These are phyloP conservation scores for Archilochus colubris DNA, from an alignment of 2,113 vertebrate genomes.

Conservation along the genomic window DNA sequence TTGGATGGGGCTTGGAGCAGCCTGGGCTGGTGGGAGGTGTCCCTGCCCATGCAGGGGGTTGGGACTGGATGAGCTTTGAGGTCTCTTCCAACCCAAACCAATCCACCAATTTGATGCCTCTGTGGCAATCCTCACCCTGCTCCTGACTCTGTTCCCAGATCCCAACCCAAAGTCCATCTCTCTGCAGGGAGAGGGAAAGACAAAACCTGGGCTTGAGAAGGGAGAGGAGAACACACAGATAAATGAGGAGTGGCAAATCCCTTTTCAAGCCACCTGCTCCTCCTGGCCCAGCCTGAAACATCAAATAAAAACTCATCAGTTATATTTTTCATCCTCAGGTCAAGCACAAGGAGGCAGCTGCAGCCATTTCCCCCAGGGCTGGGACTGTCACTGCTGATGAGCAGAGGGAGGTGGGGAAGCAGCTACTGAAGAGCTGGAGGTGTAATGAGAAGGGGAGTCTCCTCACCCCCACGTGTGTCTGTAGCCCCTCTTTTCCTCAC, in stretches of 20 bases:
- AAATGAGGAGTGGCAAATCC: accelerated
- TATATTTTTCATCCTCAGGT: neutral
- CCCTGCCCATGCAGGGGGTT: too few relatives aligned
- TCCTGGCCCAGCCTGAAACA: neutral
- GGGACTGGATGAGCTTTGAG: too few relatives aligned
- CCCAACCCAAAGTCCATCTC: neutral
- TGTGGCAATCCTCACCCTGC: neutral
- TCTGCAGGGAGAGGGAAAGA: neutral
- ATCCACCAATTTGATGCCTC: too few relatives aligned
- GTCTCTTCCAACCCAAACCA: too few relatives aligned
- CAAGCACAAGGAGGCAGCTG: neutral
- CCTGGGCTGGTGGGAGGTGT: too few relatives aligned
- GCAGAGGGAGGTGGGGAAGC: neutral
- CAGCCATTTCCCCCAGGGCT: neutral
- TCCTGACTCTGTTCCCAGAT: neutral
- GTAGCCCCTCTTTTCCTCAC: too few relatives aligned
- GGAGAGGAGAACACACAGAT: accelerated
- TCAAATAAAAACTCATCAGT: neutral
- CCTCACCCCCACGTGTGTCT: too few relatives aligned
- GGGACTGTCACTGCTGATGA: neutral
- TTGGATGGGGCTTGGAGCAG: too few relatives aligned
- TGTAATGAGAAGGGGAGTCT: neutral
- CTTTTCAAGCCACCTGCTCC: neutral
- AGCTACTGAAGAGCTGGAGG: neutral
- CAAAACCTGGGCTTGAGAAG: neutral